phyloP scores from a whole-genome alignment of 2,113 vertebrate species.

The Pseudonaja textilis region DNA sequence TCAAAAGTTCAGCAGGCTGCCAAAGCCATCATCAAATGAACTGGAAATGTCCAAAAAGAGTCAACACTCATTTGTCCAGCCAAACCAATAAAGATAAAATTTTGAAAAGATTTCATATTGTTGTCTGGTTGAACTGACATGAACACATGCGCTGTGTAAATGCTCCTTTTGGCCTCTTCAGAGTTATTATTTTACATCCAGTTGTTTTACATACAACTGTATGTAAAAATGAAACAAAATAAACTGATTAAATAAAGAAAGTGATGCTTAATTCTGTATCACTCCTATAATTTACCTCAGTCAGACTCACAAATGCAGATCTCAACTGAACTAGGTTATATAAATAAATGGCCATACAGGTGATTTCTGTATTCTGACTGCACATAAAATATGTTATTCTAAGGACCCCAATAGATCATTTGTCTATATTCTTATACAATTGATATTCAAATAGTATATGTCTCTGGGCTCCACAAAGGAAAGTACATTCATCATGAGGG shows the following conservation, averaged over 20 bases:
- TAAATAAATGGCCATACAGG: background rate
- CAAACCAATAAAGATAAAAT: background rate
- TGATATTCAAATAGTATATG: background rate
- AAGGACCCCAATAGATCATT: background rate
- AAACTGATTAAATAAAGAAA: background rate
- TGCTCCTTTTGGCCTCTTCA: background rate
- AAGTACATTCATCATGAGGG: background rate
- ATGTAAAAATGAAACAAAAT: background rate
- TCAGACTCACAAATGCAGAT: background rate
- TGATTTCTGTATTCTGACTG: background rate
- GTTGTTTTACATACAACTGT: no score
- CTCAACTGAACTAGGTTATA: background rate
- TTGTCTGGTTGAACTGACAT: background rate
- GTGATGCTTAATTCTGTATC: background rate
- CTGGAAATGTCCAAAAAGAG: background rate
- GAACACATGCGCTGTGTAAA: background rate
- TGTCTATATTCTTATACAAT: background rate
- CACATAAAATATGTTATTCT: background rate
- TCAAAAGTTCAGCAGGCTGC: background rate
- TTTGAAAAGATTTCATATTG: background rate
- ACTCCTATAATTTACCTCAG: background rate
- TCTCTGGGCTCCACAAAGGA: background rate
- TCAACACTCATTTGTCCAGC: background rate
- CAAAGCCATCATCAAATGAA: background rate
- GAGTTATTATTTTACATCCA: no score